These are phyloP conservation scores for Castor canadensis DNA, from an alignment of 2,113 vertebrate species.

Conservation along the genomic window DNA sequence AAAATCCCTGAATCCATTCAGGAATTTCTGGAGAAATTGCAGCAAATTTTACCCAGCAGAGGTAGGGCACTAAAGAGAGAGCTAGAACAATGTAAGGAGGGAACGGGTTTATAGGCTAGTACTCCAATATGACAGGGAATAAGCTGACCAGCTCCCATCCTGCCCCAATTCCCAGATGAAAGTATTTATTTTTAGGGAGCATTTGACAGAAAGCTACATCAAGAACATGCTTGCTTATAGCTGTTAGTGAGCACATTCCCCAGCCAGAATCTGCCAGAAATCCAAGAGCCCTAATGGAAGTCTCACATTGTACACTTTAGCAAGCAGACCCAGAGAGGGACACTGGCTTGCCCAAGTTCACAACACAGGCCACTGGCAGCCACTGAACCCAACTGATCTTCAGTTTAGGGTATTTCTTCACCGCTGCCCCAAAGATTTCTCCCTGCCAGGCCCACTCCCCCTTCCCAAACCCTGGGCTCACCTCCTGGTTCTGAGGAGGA, in stretches of 20 bases:
- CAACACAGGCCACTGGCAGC: neutral
- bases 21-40: neutral
- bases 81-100: neutral
- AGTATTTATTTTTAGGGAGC: neutral
- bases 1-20: neutral
- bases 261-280: neutral
- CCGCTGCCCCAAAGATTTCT: neutral
- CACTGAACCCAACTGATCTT: neutral
- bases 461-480: conserved; percentile 64
- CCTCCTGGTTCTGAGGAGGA: conserved; percentile 66
- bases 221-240: neutral
- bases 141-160: neutral
- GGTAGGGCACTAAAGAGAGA: neutral
- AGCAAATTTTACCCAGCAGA: neutral
- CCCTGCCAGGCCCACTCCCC: neutral
- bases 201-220: neutral
- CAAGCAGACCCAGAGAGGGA: neutral
- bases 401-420: neutral
- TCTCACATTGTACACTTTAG: neutral
- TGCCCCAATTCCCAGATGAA: neutral
- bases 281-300: neutral
- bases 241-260: neutral
- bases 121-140: no score
- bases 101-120: neutral
- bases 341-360: neutral